Evolutionary conservation across 2,797 vertebrate genomes (phyloP), one percentile per base, ranked within the genome.

Genomic region (Phrynocephalus forsythii): DNA sequence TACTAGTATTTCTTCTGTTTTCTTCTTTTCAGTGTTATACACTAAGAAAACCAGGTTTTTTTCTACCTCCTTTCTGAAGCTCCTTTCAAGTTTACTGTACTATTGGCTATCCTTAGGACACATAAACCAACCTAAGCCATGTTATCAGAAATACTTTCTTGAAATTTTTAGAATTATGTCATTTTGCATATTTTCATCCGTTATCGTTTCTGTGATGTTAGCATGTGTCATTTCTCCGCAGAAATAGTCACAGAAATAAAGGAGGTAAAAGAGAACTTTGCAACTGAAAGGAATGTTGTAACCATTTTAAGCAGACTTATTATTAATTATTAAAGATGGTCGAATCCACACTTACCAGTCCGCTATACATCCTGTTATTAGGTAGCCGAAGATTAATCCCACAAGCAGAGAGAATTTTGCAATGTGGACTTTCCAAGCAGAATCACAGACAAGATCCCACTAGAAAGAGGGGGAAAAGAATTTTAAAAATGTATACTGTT

Each of bases 391-490:
- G 96, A 99, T 99, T 96, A 99, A 98, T 86, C 99, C 99, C 93
- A 99, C 99, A 94, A 99, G 95, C 38, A 99, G 96, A 60, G 99
- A 99, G 94, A 99, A 99, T 92, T 99, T 99, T 89, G 99, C 98
- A 85, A 99, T 99, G 93, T 99, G 99, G 92, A 99, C 99, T 95
- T 98, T 98, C 98, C 98, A 98, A 78, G 98, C 96, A 15, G 98
- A 98, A 44, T 98, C 97, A 91, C 98, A 99, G 94, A 99, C 98
- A 95, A 99, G 97, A 95, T 98, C 97, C 98, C 98, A 99, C 99
- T 99, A 95, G 56, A 95, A 96, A 94, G 90, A 92, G 93, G 91
- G 92, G 75, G 93, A 79, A 85, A 91, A 87, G 94, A 87, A 86
- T 28, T 26, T 44, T 63, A 63, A 20, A 95, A 89, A 82, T 80